These are phyloP conservation scores for Wasmannia auropunctata DNA, from an alignment of 1,140 invertebrate genomes.

Conservation along the genomic window DNA sequence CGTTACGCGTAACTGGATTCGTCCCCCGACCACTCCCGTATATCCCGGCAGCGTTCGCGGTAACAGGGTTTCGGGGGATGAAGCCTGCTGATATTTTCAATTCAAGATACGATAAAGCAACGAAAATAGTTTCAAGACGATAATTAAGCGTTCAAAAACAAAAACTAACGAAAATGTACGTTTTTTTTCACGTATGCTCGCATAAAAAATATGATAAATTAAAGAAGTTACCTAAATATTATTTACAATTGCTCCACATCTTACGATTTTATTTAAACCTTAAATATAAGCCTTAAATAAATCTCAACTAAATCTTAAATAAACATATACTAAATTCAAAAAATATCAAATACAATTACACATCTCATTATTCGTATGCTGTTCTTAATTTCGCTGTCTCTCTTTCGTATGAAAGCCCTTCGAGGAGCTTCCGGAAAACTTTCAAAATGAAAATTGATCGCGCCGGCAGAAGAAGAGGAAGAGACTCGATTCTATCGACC, in stretches of 20 bases:
- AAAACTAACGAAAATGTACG: not conserved
- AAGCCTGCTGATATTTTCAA: conserved; percentile 42
- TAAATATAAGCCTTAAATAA: too few species aligned
- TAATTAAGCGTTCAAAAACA: not conserved
- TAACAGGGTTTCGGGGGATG: conserved; percentile 49
- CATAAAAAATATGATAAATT: not conserved
- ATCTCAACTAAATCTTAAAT: not conserved
- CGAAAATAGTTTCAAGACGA: not conserved
- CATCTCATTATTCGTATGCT: not conserved
- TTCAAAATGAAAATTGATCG: not conserved
- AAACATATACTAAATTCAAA: not conserved
- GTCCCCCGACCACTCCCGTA: not conserved
- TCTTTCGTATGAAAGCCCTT: not conserved
- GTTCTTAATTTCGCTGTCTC: not conserved
- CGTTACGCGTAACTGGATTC: conserved; percentile 70
- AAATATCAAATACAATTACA: not conserved
- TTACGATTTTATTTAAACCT: not conserved
- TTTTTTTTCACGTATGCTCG: not conserved
- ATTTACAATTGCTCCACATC: not conserved
- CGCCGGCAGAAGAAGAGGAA: not conserved
- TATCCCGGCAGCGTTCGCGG: conserved; percentile 27
- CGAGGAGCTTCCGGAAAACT: not conserved
- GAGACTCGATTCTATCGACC: conserved; percentile 28
- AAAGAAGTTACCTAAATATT: not conserved
- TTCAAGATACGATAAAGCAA: conserved; percentile 22